Evolutionary conservation across 2,888 invertebrate genomes (phyloP).

Genomic region (Anoncus sp.): DNA sequence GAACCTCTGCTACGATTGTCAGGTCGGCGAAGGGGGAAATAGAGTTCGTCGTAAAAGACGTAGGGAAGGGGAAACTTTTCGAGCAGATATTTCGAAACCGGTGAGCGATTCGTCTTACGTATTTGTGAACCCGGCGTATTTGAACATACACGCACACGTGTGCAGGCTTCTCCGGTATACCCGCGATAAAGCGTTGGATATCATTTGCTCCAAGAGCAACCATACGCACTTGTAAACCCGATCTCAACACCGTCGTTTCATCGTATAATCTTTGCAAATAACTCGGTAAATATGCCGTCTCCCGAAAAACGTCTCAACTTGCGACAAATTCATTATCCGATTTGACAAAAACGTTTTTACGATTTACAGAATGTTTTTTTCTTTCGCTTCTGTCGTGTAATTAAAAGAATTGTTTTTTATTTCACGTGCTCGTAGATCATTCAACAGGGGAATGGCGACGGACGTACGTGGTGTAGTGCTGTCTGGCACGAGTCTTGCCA

Average conservation of each 20-base stretch:
- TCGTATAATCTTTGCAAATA: slow-evolving; percentile 48
- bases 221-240: slow-evolving; percentile 65
- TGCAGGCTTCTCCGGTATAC: slow-evolving; percentile 11
- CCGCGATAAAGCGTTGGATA: slow-evolving; percentile 44
- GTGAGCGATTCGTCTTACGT: slow-evolving; percentile 33
- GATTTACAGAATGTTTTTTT: not conserved
- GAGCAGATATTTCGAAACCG: slow-evolving; percentile 42
- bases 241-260: slow-evolving; percentile 61
- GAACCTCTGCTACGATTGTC: slow-evolving; percentile 45
- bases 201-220: slow-evolving; percentile 20
- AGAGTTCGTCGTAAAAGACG: slow-evolving; percentile 1
- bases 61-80: slow-evolving; percentile 23
- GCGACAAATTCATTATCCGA: not conserved
- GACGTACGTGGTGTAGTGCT: slow-evolving; percentile 81
- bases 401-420: slow-evolving; percentile 10
- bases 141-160: slow-evolving; percentile 22
- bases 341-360: not conserved
- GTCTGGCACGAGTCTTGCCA: slow-evolving; percentile 88
- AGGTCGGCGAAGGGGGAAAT: slow-evolving; percentile 3
- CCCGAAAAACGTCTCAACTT: slow-evolving; percentile 3
- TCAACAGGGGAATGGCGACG: slow-evolving; percentile 75
- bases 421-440: slow-evolving; percentile 67
- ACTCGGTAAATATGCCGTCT: slow-evolving; percentile 51
- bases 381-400: not conserved
- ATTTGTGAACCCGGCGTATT: slow-evolving; percentile 20